phyloP scores from a whole-genome alignment of 2,113 vertebrate species.

The Aphelocoma coerulescens region DNA sequence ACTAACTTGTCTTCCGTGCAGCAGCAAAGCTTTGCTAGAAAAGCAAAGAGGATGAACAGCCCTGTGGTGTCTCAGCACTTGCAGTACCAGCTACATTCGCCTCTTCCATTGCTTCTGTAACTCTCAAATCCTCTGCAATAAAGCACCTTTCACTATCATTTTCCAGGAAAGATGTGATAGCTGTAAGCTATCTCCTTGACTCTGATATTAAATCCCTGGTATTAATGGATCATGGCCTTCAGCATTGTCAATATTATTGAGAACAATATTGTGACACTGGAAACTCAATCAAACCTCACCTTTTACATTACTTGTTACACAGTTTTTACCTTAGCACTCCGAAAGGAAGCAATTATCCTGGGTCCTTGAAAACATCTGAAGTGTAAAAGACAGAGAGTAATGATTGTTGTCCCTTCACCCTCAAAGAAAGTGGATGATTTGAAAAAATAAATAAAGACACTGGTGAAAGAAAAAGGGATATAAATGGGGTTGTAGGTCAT shows the following conservation, averaged over 20 bases:
- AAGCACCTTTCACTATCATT: not conserved
- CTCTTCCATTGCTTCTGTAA: not conserved
- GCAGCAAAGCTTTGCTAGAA: not conserved
- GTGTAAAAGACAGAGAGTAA: not conserved
- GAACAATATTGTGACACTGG: not conserved
- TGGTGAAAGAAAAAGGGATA: not conserved
- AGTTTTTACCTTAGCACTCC: not conserved
- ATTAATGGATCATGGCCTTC: slow-evolving; percentile 1
- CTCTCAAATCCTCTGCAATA: not conserved
- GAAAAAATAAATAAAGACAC: not conserved
- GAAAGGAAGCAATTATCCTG: not conserved
- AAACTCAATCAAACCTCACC: not conserved
- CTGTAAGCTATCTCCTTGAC: not conserved
- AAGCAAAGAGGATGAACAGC: not conserved
- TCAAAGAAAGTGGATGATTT: not conserved
- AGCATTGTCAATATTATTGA: not conserved
- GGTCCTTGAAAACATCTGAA: not conserved
- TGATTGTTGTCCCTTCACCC: not conserved
- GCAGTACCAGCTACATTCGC: not conserved
- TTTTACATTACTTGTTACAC: not conserved
- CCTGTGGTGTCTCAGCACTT: not conserved
- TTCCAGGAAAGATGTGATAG: not conserved
- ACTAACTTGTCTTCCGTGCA: not conserved
- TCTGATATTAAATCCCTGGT: not conserved
- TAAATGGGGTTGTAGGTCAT: not conserved